Percentiles rank a stretch among this genome's conserved stretches.
Conservation (phyloP, 2,113 vertebrate genomes). For the Rhodinocichla rosea region DNA sequence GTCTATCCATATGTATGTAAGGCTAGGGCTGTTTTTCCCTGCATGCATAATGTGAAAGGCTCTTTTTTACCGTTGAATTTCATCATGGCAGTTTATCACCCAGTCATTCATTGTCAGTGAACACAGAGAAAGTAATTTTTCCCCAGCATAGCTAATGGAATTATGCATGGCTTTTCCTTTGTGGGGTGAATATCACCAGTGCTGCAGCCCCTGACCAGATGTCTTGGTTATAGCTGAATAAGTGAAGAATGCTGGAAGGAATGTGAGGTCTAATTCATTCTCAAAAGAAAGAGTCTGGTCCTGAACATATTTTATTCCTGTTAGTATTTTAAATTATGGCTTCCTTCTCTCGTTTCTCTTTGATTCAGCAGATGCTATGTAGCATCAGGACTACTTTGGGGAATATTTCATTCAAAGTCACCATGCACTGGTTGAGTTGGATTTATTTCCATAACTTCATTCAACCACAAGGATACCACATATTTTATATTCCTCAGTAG, state of each 20-base stretch:
- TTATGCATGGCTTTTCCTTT: not conserved
- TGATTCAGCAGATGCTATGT: conserved; percentile 34
- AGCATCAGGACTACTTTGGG: not conserved
- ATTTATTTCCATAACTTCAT: not conserved
- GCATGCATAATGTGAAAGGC: not conserved
- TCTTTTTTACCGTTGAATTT: conserved; percentile 4
- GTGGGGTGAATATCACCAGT: not conserved
- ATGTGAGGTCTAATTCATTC: not conserved
- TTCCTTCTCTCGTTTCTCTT: conserved; percentile 57
- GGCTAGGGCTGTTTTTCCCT: not conserved
- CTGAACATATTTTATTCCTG: conserved; percentile 32
- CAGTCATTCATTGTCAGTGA: not conserved
- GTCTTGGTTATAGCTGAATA: conserved; percentile 7
- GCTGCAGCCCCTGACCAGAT: conserved; percentile 45
- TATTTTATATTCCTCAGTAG: not conserved
- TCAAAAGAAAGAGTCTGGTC: not conserved
- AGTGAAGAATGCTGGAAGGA: conserved; percentile 1
- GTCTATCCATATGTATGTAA: not conserved
- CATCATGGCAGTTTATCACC: not conserved
- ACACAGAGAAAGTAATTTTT: not conserved
- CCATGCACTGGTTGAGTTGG: not conserved
- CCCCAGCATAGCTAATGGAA: not conserved
- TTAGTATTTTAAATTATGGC: conserved; percentile 13
- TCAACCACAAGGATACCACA: not conserved
- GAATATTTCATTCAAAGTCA: not conserved